phyloP scores from a whole-genome alignment of 2,888 invertebrate genomes.

The Deilephila porcellus region DNA sequence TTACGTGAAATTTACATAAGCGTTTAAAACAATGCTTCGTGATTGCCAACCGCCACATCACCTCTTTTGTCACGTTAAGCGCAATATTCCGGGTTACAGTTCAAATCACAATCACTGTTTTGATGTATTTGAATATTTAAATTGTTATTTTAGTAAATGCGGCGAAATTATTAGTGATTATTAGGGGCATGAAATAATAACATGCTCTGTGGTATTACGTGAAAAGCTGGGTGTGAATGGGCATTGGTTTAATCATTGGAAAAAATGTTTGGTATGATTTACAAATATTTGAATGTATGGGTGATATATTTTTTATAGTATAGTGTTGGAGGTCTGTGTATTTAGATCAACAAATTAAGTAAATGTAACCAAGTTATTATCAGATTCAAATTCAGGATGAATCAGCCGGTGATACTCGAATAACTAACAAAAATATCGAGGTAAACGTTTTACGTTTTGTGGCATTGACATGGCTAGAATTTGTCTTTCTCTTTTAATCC shows the following conservation, averaged over 20 bases:
- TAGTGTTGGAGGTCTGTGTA: neutral
- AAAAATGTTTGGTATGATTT: too few relatives aligned
- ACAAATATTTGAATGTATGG: too few relatives aligned
- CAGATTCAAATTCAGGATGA: too few relatives aligned
- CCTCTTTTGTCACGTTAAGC: conserved; percentile 3
- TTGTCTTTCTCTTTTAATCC: too few relatives aligned
- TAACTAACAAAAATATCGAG: too few relatives aligned
- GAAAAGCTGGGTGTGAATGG: neutral
- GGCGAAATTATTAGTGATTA: neutral
- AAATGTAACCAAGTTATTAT: too few relatives aligned
- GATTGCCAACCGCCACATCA: neutral
- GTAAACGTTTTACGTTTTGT: too few relatives aligned
- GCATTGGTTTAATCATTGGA: too few relatives aligned
- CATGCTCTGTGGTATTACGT: neutral
- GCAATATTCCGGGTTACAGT: neutral
- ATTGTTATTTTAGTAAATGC: neutral
- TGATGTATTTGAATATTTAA: conserved; percentile 12
- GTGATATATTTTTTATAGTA: too few relatives aligned
- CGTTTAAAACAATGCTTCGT: conserved; percentile 10
- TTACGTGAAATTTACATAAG: conserved; percentile 9
- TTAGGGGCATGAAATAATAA: neutral
- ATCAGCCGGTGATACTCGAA: too few relatives aligned
- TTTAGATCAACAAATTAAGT: too few relatives aligned
- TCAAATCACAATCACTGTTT: neutral
- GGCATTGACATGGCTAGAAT: too few relatives aligned